Base-by-base conservation (phyloP, 92 coral and sea anemone species). In the Galaxea fascicularis region DNA sequence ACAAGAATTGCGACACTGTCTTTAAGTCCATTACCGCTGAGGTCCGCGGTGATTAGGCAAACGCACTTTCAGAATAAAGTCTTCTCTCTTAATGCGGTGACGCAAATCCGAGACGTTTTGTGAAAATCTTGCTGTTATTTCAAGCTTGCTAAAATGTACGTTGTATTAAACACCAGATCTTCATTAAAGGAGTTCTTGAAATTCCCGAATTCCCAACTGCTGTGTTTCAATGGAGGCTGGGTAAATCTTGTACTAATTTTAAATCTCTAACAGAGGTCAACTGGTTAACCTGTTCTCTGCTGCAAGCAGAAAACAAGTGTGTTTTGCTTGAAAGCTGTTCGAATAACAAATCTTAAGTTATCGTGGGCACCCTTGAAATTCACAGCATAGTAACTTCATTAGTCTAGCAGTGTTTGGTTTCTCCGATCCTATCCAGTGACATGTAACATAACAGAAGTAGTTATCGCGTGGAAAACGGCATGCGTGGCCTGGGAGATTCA, bases 401-500 rank as follows among this genome's bases (percentile, higher is more conserved):
- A 56, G 62, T n/a, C 53, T 27, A 2, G 3, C 9, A 24, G 60
- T 21, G 28, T 25, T 25, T 15, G 51, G 47, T 67, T 18, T 35
- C 24, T 12, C 13, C 20, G 13, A 13, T 67, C 12, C 29, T 10
- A 53, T 28, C 12, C 79, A 52, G 41, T 7, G n/a, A 21, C n/a
- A 4, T 58, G 20, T 58, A 13, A 46, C 51, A 22, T 27, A 64
- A 64, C 72, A 16, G n/a, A n/a, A 41, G 60, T 21, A 29, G 82
- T 78, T 78, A 78, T 78, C 72, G 58, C 18, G 20, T 15, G 39
- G 56, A 73, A 63, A 27, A 22, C 25, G 72, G 49, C 27, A 41
- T 44, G 54, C 22, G 13, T 10, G 13, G 25, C 12, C 30, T 6
- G 46, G 80, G 80, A 45, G 80, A 75, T 67, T 58, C 39, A 25